Evolutionary conservation across 2,113 vertebrate species (phyloP).

Genomic region (Chionodraco myersi): DNA sequence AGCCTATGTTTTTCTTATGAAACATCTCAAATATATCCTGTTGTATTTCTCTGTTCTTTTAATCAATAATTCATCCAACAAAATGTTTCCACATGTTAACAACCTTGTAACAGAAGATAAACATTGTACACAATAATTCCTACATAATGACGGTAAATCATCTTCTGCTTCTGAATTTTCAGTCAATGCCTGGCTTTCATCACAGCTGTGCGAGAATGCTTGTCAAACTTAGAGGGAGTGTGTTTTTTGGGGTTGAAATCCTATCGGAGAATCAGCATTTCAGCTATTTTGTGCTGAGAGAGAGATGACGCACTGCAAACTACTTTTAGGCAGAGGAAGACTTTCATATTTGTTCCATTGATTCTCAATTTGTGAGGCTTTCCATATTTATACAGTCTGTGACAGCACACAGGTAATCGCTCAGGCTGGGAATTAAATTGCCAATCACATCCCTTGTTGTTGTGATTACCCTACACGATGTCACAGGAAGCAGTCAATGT

Average conservation of each 20-base stretch:
- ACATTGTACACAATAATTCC: conserved; percentile 7
- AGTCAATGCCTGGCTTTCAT: background rate
- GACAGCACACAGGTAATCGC: conserved; percentile 19
- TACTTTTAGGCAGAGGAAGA: conserved; percentile 34
- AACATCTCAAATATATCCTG: background rate
- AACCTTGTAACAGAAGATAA: conserved; percentile 3
- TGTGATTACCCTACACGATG: conserved; percentile 26
- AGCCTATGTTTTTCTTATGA: conserved; percentile 2
- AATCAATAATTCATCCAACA: conserved; percentile 28
- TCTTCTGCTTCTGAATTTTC: conserved; percentile 21
- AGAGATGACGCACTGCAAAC: conserved; percentile 31
- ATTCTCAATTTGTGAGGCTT: conserved; percentile 56
- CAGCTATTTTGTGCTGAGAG: conserved; percentile 12
- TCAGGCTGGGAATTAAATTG: conserved; percentile 51
- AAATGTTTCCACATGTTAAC: background rate
- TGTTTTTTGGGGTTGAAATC: conserved; percentile 34
- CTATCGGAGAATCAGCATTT: conserved; percentile 45
- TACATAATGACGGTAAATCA: conserved; percentile 12
- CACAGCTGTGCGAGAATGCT: conserved; percentile 10
- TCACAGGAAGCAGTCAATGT: conserved; percentile 18
- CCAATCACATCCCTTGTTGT: conserved; percentile 49
- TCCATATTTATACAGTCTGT: conserved; percentile 38
- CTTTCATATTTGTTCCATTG: conserved; percentile 49
- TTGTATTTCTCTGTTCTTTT: background rate
- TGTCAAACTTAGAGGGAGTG: conserved; percentile 1